A percentile compares a stretch with the other conserved stretches of the same genome.
Conservation (phyloP, 2,888 invertebrate genomes). For the Athalia cordata region DNA sequence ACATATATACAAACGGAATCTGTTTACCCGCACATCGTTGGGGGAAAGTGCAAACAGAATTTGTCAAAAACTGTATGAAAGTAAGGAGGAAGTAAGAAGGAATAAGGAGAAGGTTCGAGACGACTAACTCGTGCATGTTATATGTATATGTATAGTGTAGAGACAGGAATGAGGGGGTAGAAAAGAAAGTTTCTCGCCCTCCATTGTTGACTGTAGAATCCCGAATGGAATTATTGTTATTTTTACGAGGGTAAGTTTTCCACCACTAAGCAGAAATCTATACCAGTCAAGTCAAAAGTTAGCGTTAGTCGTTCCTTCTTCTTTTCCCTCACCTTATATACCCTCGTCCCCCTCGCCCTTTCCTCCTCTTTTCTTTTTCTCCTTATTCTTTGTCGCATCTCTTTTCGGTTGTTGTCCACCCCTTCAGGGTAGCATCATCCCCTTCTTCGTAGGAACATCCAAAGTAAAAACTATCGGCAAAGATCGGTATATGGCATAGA, state of each 20-base stretch:
- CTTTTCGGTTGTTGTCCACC: constrained; percentile 26
- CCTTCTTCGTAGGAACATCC: not conserved
- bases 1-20: not conserved
- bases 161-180: constrained; percentile 11
- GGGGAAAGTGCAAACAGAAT: constrained; percentile 27
- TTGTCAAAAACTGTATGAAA: constrained; percentile 3
- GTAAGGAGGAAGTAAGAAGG: not conserved
- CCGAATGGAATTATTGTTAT: constrained; percentile 59
- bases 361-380: not conserved
- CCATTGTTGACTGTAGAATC: constrained; percentile 57
- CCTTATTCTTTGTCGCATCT: constrained; percentile 6
- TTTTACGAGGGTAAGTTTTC: constrained; percentile 58
- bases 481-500: constrained; percentile 4
- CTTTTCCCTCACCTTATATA: constrained; percentile 5
- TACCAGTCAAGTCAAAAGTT: constrained; percentile 47
- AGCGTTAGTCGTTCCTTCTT: constrained; percentile 7
- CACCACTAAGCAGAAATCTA: constrained; percentile 55
- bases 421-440: not conserved
- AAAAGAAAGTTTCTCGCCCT: constrained; percentile 45
- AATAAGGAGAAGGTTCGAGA: constrained; percentile 11
- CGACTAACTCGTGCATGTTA: not conserved
- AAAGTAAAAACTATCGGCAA: constrained; percentile 42
- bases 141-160: not conserved
- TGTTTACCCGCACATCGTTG: constrained; percentile 2
- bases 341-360: not conserved